These are phyloP conservation scores for Fabriciana adippe DNA, from an alignment of 2,888 invertebrate species.

Conservation along the genomic window DNA sequence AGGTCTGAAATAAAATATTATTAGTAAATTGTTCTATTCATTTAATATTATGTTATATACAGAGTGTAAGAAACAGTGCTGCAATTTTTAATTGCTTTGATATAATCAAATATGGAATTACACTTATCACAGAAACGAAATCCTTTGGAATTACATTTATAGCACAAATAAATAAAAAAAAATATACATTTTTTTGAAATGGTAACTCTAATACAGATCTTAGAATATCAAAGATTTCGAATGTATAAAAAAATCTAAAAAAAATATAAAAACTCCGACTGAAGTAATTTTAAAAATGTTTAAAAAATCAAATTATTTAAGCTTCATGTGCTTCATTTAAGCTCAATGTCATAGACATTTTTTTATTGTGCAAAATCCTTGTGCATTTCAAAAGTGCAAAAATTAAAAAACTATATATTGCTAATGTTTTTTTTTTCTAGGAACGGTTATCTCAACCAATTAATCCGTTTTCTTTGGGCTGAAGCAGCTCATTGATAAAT, in stretches of 20 bases:
- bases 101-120: slow-evolving; percentile 15
- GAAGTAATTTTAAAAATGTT: neutral
- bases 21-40: neutral
- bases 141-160: slow-evolving; percentile 26
- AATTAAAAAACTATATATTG: too few relatives aligned
- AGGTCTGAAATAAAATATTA: slow-evolving; percentile 9
- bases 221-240: neutral
- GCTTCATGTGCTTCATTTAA: neutral
- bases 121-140: slow-evolving; percentile 34
- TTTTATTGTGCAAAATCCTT: neutral
- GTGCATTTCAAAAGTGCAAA: neutral
- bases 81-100: slow-evolving; percentile 19
- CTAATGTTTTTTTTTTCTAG: neutral
- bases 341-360: neutral
- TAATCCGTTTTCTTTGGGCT: slow-evolving; percentile 86
- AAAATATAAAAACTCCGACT: neutral
- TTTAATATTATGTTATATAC: neutral
- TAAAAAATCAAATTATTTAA: neutral
- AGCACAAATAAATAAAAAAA: slow-evolving; percentile 3
- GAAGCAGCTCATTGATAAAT: slow-evolving; percentile 90
- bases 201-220: neutral
- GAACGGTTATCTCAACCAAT: slow-evolving; percentile 43
- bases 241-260: neutral
- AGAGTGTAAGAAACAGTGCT: neutral
- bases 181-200: neutral